Evolutionary conservation across 1,140 invertebrate species (phyloP), one percentile per base, ranked within the genome.

Genomic region (Drosophila nigromelanica): DNA sequence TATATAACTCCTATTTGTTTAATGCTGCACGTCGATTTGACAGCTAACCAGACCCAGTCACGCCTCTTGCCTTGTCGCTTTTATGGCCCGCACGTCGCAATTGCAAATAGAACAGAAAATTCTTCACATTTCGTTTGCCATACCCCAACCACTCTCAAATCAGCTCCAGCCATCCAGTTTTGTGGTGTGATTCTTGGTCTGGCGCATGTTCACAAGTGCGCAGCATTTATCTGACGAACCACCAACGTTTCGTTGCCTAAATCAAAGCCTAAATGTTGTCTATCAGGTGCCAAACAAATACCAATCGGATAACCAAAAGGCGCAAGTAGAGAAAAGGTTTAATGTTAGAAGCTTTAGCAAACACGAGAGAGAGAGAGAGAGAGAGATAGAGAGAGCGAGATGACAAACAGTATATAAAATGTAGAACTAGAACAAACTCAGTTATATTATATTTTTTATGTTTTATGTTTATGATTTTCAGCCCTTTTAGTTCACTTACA

Each of bases 21-120:
- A 87, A 76, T 82, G 78, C 72, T 59, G 48, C 62, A 76, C 58
- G 73, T 64, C 76, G 59, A 64, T 73, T 79, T 73, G 70, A 67
- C 81, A 55, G 68, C 63, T 50, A 58, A 63, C 59, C 42, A 63
- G 43, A 37, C 54, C 62, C 68, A 80, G 81, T 71, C 81, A 81
- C 77, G 77, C 64, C 73, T 47, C 62, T 37, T 45, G 39, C 66
- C 42, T 7, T 42, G 15, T 14, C n/a, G 40, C 33, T 52, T 73
- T 60, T 59, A 67, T 52, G 59, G 71, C 15, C 24, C 63, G 76
- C 80, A 89, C 83, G 82, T 89, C 71, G 71, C 64, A 70, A 71
- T 64, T 50, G 78, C 67, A 87, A 86, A 86, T 76, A 82, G 78
- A 78, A 89, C 63, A 70, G 50, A 69, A 81, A 79, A 73, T 76